Percentiles rank a stretch among this genome's conserved stretches.
These are phyloP conservation scores for Spisula subtruncata DNA, from an alignment of 2,888 invertebrate species.

Conservation along the genomic window DNA sequence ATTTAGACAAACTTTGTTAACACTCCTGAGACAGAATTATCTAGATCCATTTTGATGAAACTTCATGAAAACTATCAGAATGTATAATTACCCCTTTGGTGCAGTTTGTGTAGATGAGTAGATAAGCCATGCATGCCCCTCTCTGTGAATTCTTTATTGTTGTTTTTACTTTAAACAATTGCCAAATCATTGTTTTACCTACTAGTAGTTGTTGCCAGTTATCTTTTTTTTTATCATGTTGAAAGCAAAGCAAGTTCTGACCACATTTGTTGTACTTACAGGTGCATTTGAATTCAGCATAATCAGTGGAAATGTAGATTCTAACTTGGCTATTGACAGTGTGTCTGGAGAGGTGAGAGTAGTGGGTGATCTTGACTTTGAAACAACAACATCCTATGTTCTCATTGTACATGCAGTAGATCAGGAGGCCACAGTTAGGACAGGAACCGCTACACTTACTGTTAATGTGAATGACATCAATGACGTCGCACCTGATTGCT, in stretches of 20 bases:
- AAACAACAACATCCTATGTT: conserved; percentile 71
- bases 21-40: too few species aligned
- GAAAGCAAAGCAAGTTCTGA: not conserved
- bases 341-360: conserved; percentile 76
- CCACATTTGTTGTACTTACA: conserved; percentile 1
- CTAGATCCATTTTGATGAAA: too few species aligned
- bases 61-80: too few species aligned
- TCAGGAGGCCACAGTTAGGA: conserved; percentile 69
- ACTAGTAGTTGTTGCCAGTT: not conserved
- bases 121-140: too few species aligned
- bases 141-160: conserved; percentile 10
- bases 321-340: conserved; percentile 74
- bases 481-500: conserved; percentile 87
- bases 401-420: conserved; percentile 71
- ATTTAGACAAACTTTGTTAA: too few species aligned
- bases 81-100: too few species aligned
- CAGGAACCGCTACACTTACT: conserved; percentile 93
- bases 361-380: conserved; percentile 76
- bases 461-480: conserved; percentile 96
- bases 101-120: too few species aligned
- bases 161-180: not conserved
- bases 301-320: conserved; percentile 68
- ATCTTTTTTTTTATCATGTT: too few species aligned
- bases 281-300: conserved; percentile 67
- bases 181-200: not conserved